These are phyloP conservation scores for Balaenoptera acutorostrata DNA, from an alignment of 2,113 vertebrate genomes.

Conservation along the genomic window DNA sequence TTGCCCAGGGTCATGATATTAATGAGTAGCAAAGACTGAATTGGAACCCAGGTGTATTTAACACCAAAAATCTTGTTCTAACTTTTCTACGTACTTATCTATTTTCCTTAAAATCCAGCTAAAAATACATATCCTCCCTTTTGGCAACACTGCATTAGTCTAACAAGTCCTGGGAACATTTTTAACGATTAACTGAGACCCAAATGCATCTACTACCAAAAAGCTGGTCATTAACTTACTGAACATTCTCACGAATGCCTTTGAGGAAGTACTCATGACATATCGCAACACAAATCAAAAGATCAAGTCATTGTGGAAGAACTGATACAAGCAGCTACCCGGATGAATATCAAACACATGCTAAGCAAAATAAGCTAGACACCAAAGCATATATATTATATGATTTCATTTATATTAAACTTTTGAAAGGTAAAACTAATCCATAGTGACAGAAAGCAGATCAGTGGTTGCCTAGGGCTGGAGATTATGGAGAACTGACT, in stretches of 20 bases:
- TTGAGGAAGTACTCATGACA: not conserved
- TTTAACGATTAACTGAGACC: not conserved
- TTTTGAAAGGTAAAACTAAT: slow-evolving; percentile 1
- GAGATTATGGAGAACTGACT: not conserved
- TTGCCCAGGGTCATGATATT: not conserved
- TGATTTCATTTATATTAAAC: not conserved
- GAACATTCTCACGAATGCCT: not conserved
- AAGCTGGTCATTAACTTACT: not conserved
- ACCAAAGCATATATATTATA: not conserved
- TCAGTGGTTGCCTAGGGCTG: not conserved
- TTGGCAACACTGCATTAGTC: not conserved
- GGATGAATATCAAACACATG: not conserved
- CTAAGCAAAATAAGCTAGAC: not conserved
- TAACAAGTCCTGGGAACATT: not conserved
- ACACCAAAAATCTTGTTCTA: not conserved
- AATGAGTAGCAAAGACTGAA: not conserved
- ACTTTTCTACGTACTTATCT: not conserved
- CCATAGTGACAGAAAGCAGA: not conserved
- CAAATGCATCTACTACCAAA: not conserved
- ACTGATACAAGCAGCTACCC: not conserved
- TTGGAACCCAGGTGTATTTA: not conserved
- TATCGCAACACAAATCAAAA: not conserved
- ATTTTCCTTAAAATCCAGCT: not conserved
- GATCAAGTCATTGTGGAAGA: not conserved
- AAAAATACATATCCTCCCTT: not conserved